Evolutionary conservation across 2,888 invertebrate species (phyloP).

Genomic region (Polydrusus tereticollis): DNA sequence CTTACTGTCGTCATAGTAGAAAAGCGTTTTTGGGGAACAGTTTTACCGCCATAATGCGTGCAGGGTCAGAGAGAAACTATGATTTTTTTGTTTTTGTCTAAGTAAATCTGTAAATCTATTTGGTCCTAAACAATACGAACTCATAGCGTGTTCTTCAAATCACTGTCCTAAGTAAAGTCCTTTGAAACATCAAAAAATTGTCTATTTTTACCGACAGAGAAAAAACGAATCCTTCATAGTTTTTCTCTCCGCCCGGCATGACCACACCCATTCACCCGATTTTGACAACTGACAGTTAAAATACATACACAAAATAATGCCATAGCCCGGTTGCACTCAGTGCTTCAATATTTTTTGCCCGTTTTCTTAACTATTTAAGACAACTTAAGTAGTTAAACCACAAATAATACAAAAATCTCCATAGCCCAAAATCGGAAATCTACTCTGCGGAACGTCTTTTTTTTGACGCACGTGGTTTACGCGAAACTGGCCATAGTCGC

Average conservation of each 20-base stretch:
- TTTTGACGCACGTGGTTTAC: constrained; percentile 53
- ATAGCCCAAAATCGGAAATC: constrained; percentile 65
- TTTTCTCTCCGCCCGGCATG: neutral
- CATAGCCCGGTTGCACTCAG: constrained; percentile 69
- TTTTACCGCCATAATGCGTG: neutral
- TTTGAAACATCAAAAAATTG: too few relatives aligned
- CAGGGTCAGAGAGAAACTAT: neutral
- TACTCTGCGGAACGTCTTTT: constrained; percentile 42
- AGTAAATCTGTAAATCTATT: too few relatives aligned
- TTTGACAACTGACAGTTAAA: constrained; percentile 53
- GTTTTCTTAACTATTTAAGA: constrained; percentile 54
- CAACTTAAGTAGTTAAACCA: constrained; percentile 57
- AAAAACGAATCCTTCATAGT: neutral
- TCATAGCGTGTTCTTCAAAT: too few relatives aligned
- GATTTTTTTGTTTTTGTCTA: neutral
- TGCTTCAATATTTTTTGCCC: constrained; percentile 68
- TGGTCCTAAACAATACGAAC: too few relatives aligned
- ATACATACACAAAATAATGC: constrained; percentile 61
- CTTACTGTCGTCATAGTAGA: neutral
- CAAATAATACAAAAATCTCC: constrained; percentile 63
- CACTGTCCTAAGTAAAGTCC: too few relatives aligned
- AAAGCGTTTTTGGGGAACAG: neutral
- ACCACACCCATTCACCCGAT: constrained; percentile 28
- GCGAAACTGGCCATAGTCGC: neutral
- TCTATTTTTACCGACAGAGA: neutral